Conservation (phyloP, 1,140 invertebrate genomes). For the Coenobita brevimanus region DNA sequence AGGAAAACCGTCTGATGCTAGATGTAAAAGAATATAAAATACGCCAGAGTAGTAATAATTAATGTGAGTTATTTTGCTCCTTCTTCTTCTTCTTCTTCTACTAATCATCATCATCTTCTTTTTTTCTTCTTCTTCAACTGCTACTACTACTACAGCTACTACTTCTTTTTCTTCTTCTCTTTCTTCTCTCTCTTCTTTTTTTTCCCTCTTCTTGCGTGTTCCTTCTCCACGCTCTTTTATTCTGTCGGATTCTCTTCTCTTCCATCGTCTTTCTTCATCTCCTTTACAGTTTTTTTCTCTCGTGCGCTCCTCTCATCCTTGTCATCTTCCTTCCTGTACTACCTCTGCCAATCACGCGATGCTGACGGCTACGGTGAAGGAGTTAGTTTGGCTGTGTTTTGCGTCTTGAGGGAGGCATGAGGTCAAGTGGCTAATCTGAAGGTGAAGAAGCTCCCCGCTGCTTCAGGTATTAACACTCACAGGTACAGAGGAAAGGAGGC, state of each 20-base stretch:
- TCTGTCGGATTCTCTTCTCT: conserved; percentile 12
- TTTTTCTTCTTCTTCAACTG: neutral
- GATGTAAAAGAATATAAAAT: neutral
- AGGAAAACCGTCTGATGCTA: no score
- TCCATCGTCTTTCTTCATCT: neutral
- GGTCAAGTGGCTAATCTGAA: no score
- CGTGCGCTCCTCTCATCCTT: neutral
- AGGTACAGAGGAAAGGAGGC: no score
- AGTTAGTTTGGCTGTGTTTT: no score
- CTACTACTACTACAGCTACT: neutral
- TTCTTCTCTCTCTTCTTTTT: neutral
- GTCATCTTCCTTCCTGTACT: no score
- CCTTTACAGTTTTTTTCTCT: neutral
- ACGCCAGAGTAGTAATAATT: neutral
- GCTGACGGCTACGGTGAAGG: no score
- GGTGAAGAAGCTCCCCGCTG: no score
- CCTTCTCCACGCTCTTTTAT: neutral
- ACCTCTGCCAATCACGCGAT: no score
- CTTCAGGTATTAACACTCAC: no score
- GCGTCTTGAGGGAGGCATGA: no score
- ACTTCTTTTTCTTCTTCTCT: neutral
- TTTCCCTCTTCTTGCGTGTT: neutral
- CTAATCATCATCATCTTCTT: neutral
- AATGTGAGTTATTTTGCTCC: neutral
- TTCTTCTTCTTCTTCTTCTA: neutral